Evolutionary conservation across 2,797 vertebrate genomes (phyloP), one percentile per base, ranked within the genome.

Genomic region (Pelodytes ibericus): DNA sequence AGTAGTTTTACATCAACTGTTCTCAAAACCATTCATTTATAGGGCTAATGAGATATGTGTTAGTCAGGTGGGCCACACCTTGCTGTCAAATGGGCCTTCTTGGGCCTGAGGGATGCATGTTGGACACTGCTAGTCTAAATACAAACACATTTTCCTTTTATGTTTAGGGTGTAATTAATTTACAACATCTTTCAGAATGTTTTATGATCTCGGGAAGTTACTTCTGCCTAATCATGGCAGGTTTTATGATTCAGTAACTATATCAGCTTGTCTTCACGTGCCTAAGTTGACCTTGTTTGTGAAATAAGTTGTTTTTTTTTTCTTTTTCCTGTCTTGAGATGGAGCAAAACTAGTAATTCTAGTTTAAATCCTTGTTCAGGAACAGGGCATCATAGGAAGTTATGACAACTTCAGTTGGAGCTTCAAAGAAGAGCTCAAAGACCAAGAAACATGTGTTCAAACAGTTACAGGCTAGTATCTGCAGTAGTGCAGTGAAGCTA

Each of bases 261-360:
- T 53, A 53, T n/a, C 6, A 36, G 71, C 74, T 25, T 58, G 74
- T 59, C 74, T 77, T 49, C 49, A 49, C 67, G 16, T 33, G 74
- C 36, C 51, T 22, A 64, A 51, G 16, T 27, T 70, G 27, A 77
- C 36, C 67, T 44, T 58, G 59, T 71, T 58, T 57, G 30, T 39
- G 24, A 66, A 22, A 5, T 4, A 25, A 25, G 26, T 18, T 3
- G 4, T 33, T 65, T 57, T 30, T 9, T 0, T 39, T 33, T 1
- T 29, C 20, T 22, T 22, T 59, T 16, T 20, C 16, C 11, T 59
- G 18, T 61, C 33, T 66, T 71, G 27, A 10, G 57, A 66, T 51
- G 49, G 44, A 66, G 39, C 26, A 20, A 16, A 62, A 58, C 62
- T 69, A 26, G 63, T 74, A 82, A 51, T 74, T 61, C 71, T 25